phyloP scores from a whole-genome alignment of 2,113 vertebrate species.

The Rhynchopsitta pachyrhyncha region DNA sequence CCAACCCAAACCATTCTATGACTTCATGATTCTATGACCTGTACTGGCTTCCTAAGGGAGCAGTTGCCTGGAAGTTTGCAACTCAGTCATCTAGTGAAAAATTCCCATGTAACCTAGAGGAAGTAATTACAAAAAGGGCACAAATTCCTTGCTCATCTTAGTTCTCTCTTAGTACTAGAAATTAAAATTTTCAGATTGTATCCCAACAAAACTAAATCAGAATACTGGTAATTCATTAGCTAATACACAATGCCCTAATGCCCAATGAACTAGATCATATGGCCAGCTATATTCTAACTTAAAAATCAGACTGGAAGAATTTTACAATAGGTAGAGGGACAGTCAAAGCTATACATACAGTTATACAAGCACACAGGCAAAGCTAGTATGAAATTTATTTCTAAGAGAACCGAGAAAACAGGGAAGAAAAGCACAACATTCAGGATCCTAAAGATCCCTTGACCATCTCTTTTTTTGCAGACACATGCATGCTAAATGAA shows the following conservation, averaged over 20 bases:
- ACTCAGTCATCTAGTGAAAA: not conserved
- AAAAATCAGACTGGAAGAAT: not conserved
- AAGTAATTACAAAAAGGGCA: not conserved
- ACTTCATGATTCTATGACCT: not conserved
- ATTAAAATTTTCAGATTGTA: not conserved
- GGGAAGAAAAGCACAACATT: not conserved
- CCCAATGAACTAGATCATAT: not conserved
- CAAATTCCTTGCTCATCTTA: not conserved
- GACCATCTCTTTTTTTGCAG: not conserved
- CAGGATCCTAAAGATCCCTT: not conserved
- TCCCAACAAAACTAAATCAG: not conserved
- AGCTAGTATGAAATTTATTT: not conserved
- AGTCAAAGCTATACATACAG: not conserved
- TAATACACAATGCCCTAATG: not conserved
- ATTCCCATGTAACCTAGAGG: not conserved
- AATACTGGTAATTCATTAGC: not conserved
- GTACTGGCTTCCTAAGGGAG: not conserved
- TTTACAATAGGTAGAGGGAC: not conserved
- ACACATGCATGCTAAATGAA: accelerated
- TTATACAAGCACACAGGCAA: not conserved
- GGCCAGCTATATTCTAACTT: not conserved
- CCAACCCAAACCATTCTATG: not conserved
- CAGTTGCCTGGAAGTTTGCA: not conserved
- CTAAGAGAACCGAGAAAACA: not conserved
- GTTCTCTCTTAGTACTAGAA: not conserved